phyloP scores from a whole-genome alignment of 2,888 invertebrate species.

The Eutolmus rufibarbis region DNA sequence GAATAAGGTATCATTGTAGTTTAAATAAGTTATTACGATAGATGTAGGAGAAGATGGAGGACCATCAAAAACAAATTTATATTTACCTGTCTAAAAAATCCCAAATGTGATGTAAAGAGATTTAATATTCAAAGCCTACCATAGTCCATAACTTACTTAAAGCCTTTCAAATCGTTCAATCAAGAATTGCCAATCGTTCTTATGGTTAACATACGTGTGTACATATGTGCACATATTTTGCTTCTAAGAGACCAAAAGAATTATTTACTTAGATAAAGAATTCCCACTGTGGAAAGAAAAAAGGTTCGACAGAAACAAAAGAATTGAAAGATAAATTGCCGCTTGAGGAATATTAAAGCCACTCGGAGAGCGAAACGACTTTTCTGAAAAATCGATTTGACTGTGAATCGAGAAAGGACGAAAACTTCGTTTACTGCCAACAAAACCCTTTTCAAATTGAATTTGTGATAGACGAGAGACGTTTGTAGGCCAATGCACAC shows the following conservation, averaged over 20 bases:
- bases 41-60: too few relatives aligned
- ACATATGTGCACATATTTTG: neutral
- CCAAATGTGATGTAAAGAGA: neutral
- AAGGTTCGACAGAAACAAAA: neutral
- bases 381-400: constrained; percentile 3
- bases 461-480: constrained; percentile 10
- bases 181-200: neutral
- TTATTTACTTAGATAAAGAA: neutral
- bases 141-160: neutral
- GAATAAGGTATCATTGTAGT: too few relatives aligned
- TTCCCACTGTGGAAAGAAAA: neutral
- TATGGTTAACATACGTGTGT: neutral
- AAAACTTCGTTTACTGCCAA: constrained; percentile 8
- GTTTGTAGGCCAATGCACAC: constrained; percentile 10
- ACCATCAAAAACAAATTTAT: too few relatives aligned
- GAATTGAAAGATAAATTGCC: neutral
- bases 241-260: neutral
- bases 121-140: neutral
- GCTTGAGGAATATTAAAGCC: neutral
- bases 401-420: constrained; percentile 6
- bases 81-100: too few relatives aligned
- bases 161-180: neutral
- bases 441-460: constrained; percentile 25
- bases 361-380: neutral
- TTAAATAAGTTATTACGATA: too few relatives aligned